Evolutionary conservation across 2,888 invertebrate species (phyloP).

Genomic region (Drosophila meridiana): DNA sequence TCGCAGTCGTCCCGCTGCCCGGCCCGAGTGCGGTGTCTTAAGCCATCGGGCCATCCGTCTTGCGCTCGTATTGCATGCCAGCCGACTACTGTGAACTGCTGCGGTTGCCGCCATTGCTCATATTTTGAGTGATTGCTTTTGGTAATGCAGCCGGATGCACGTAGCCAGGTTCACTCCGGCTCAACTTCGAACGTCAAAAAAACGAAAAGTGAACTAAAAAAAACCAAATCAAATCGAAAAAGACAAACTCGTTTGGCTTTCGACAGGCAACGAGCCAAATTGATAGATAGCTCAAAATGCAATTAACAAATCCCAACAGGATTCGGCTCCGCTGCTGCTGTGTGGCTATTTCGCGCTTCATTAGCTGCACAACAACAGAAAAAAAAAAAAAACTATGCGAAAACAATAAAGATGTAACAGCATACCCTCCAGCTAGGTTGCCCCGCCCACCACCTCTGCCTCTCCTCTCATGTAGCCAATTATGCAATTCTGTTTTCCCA

Average conservation of each 20-base stretch:
- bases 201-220: not conserved
- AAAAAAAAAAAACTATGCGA: conserved; percentile 16
- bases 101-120: conserved; percentile 73
- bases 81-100: conserved; percentile 58
- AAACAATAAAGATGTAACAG: conserved; percentile 30
- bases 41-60: conserved; percentile 52
- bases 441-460: not conserved
- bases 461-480: conserved; percentile 54
- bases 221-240: conserved; percentile 1
- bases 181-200: conserved; percentile 24
- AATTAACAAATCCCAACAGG: conserved; percentile 56
- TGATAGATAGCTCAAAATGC: conserved; percentile 65
- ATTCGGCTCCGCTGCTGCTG: conserved; percentile 4
- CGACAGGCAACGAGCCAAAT: conserved; percentile 35
- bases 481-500: conserved; percentile 60
- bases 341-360: conserved; percentile 68
- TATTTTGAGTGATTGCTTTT: conserved; percentile 79
- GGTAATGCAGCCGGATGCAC: conserved; percentile 66
- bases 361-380: conserved; percentile 48
- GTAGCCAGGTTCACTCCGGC: conserved; percentile 37
- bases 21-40: conserved; percentile 24
- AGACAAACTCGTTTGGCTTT: conserved; percentile 33
- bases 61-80: conserved; percentile 30
- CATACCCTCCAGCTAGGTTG: not conserved
- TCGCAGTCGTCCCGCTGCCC: no score